phyloP scores from a whole-genome alignment of 1,140 invertebrate species.

The Cyphomyrmex costatus region DNA sequence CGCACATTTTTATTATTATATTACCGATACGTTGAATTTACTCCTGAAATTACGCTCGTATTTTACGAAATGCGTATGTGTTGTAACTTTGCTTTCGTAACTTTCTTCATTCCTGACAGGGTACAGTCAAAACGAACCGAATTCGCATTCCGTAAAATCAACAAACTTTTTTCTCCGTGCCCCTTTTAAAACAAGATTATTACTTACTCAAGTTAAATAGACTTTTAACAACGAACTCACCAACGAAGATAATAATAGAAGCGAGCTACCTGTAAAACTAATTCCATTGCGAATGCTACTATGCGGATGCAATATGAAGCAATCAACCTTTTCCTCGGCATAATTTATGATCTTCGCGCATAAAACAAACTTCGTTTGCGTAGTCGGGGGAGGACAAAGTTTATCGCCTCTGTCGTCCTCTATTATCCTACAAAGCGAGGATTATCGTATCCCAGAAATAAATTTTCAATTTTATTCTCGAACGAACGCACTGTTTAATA shows the following conservation, averaged over 20 bases:
- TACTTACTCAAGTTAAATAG: conserved; percentile 57
- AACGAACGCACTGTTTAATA: conserved; percentile 37
- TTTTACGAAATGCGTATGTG: not conserved
- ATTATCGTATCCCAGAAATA: conserved; percentile 34
- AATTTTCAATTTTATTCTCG: conserved; percentile 51
- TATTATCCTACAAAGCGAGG: conserved; percentile 31
- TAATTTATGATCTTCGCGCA: conserved; percentile 51
- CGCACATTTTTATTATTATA: not conserved
- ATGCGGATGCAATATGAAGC: conserved; percentile 58
- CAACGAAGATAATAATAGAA: conserved; percentile 49
- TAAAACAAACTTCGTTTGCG: conserved; percentile 44
- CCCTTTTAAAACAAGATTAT: conserved; percentile 54
- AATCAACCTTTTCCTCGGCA: conserved; percentile 54
- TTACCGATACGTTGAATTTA: not conserved
- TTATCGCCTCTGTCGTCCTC: conserved; percentile 43
- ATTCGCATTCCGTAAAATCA: not conserved
- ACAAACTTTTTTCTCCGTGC: conserved; percentile 5
- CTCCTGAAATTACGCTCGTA: not conserved
- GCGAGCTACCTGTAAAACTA: conserved; percentile 53
- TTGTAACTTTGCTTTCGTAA: not conserved
- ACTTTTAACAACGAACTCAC: conserved; percentile 55
- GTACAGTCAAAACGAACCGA: conserved; percentile 29
- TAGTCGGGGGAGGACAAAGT: conserved; percentile 27
- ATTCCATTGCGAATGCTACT: conserved; percentile 52
- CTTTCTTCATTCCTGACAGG: not conserved